Percentiles rank a stretch among this genome's conserved stretches.
These are phyloP conservation scores for Cataglyphis altisquamis DNA, from an alignment of 2,888 invertebrate genomes.

Conservation along the genomic window DNA sequence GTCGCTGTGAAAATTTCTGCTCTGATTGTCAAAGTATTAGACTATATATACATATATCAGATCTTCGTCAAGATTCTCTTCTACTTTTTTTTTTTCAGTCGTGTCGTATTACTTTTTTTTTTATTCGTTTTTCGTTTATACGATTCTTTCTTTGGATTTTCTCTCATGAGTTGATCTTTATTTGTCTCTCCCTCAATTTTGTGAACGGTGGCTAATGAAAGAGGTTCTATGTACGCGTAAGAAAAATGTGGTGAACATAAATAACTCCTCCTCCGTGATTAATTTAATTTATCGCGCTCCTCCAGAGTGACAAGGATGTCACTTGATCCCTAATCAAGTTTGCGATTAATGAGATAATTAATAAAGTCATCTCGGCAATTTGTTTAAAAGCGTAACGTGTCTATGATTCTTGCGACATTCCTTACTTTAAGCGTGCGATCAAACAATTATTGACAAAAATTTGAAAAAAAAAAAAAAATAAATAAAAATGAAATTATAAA, in stretches of 20 bases:
- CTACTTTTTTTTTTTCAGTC: slow-evolving; percentile 43
- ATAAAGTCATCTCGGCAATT: slow-evolving; percentile 23
- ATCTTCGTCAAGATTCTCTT: slow-evolving; percentile 66
- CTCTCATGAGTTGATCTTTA: slow-evolving; percentile 39
- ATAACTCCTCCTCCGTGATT: slow-evolving; percentile 16
- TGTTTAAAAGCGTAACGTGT: slow-evolving; percentile 2
- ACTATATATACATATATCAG: slow-evolving; percentile 61
- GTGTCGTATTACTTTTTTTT: not conserved
- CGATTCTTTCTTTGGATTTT: slow-evolving; percentile 27
- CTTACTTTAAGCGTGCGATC: not conserved
- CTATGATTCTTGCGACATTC: slow-evolving; percentile 15
- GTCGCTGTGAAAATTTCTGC: slow-evolving; percentile 77
- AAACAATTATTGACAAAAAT: not conserved
- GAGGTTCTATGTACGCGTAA: not conserved
- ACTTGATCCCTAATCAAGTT: slow-evolving; percentile 11
- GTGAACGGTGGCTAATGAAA: slow-evolving; percentile 23
- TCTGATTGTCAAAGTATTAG: slow-evolving; percentile 73
- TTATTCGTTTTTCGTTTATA: slow-evolving; percentile 51
- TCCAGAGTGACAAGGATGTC: slow-evolving; percentile 11
- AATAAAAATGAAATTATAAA: slow-evolving; percentile 46
- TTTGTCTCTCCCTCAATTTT: slow-evolving; percentile 36
- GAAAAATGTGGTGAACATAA: not conserved
- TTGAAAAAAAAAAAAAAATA: not conserved
- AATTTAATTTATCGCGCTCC: slow-evolving; percentile 18
- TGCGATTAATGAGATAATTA: slow-evolving; percentile 8